A percentile compares a stretch with the other conserved stretches of the same genome.
phyloP scores from a whole-genome alignment of 2,113 vertebrate species.

The Neogale vison region DNA sequence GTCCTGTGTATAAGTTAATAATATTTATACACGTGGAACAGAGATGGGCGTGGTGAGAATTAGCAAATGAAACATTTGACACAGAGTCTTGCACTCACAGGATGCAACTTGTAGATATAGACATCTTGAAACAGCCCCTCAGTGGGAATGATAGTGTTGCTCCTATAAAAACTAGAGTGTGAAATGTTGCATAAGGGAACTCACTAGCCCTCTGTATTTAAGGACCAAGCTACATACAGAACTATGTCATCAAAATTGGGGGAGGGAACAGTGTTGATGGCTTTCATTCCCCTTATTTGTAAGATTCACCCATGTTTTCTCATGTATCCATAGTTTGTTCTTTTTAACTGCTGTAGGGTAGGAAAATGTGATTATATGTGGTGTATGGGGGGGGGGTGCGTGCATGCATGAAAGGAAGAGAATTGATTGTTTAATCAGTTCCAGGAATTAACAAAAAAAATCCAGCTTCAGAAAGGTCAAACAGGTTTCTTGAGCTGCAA shows the following conservation, averaged over 20 bases:
- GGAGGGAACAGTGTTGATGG: accelerated
- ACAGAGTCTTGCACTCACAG: not conserved
- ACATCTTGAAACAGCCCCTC: not conserved
- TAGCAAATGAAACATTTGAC: not conserved
- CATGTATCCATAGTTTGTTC: not conserved
- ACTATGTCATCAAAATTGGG: not conserved
- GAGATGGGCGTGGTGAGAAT: not conserved
- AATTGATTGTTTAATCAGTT: not conserved
- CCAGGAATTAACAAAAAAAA: not conserved
- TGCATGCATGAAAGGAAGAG: not conserved
- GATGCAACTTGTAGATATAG: not conserved
- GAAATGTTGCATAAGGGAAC: not conserved
- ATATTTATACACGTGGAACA: not conserved
- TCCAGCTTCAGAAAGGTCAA: not conserved
- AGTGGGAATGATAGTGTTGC: not conserved
- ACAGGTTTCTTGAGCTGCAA: not conserved
- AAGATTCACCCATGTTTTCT: not conserved
- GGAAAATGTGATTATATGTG: not conserved
- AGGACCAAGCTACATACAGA: not conserved
- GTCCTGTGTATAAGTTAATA: not conserved
- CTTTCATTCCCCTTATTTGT: not conserved
- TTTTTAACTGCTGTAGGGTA: not conserved
- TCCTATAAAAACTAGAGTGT: not conserved
- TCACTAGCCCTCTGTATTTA: not conserved
- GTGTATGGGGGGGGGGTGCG: too few relatives aligned